These are phyloP conservation scores for Phania funesta DNA, from an alignment of 2,888 invertebrate species.

Conservation along the genomic window DNA sequence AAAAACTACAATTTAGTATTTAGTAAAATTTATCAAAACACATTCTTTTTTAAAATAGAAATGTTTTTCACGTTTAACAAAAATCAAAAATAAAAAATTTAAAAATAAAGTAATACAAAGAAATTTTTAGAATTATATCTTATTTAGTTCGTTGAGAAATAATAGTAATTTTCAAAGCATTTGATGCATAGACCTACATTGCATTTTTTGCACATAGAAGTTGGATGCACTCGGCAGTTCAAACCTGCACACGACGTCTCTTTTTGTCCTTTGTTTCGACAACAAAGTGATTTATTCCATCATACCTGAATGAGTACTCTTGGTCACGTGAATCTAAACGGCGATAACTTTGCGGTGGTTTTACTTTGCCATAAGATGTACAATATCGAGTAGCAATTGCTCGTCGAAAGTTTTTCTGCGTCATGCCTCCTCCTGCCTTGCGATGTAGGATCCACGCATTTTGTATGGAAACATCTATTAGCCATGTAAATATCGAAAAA, in stretches of 20 bases:
- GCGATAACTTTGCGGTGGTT: neutral
- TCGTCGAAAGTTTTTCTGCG: neutral
- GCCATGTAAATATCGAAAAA: neutral
- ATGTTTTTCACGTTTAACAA: too few relatives aligned
- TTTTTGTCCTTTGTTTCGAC: neutral
- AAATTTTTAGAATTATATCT: too few relatives aligned
- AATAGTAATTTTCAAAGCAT: neutral
- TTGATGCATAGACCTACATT: neutral
- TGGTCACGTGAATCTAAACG: neutral
- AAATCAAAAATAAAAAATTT: too few relatives aligned
- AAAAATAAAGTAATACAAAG: too few relatives aligned
- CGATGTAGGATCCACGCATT: conserved; percentile 7
- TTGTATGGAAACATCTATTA: conserved; percentile 19
- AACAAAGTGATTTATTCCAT: neutral
- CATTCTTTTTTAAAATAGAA: too few relatives aligned
- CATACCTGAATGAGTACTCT: too few relatives aligned
- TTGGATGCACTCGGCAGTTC: neutral
- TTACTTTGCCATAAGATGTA: neutral
- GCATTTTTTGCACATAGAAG: neutral
- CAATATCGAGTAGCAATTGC: neutral
- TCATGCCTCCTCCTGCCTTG: neutral
- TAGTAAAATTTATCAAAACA: too few relatives aligned
- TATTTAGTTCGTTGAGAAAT: too few relatives aligned
- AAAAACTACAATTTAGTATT: too few relatives aligned
- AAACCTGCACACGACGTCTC: neutral